phyloP scores from a whole-genome alignment of 2,797 vertebrate species.

The Lophius americanus region DNA sequence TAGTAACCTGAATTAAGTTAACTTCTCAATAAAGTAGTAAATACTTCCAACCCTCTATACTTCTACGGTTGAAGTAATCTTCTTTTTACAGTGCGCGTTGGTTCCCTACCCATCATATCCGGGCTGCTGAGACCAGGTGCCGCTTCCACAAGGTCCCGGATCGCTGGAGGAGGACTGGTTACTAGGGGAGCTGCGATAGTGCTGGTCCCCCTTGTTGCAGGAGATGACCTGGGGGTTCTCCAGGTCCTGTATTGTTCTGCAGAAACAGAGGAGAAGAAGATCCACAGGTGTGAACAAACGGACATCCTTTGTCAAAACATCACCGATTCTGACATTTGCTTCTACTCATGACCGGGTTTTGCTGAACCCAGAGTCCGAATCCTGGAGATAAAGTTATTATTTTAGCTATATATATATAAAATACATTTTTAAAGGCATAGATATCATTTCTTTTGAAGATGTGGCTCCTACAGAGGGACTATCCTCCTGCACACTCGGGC shows the following conservation, averaged over 20 bases:
- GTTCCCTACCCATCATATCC: conserved; percentile 89
- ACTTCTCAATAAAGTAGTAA: too few relatives aligned
- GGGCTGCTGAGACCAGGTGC: conserved; percentile 93
- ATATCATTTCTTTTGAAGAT: too few relatives aligned
- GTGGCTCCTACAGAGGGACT: too few relatives aligned
- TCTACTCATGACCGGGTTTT: background rate
- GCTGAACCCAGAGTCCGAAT: background rate
- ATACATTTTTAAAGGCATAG: too few relatives aligned
- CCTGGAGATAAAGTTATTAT: background rate
- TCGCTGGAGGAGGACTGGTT: conserved; percentile 98
- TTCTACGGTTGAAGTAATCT: too few relatives aligned
- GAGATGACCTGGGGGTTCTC: conserved; percentile 69
- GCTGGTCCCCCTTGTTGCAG: conserved; percentile 81
- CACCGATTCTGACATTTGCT: background rate
- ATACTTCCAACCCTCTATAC: too few relatives aligned
- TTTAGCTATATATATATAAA: too few relatives aligned
- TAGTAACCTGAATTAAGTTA: too few relatives aligned
- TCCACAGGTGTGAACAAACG: background rate
- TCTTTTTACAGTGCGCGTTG: background rate
- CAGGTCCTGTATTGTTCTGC: conserved; percentile 68
- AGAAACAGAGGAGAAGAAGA: conserved; percentile 21
- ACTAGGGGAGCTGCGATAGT: conserved; percentile 94
- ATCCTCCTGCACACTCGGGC: too few relatives aligned
- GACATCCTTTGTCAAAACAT: background rate
- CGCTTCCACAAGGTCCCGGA: conserved; percentile 90